Percentiles rank a stretch among this genome's conserved stretches.
These are phyloP conservation scores for Centrocercus urophasianus DNA, from an alignment of 2,113 vertebrate genomes.

Conservation along the genomic window DNA sequence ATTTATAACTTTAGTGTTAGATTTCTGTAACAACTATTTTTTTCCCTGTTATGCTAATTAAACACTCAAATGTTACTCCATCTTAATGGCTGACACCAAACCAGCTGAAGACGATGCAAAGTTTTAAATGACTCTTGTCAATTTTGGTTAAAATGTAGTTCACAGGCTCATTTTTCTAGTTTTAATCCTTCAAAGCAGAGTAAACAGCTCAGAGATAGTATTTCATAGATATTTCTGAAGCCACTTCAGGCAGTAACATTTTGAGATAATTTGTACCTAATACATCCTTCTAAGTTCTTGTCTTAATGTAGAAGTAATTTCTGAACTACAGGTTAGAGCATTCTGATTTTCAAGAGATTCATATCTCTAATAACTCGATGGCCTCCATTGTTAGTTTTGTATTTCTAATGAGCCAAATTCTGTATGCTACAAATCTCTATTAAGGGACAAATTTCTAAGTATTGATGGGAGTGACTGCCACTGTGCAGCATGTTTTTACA, in stretches of 20 bases:
- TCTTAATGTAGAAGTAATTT: neutral
- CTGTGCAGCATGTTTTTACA: neutral
- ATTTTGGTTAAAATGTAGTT: neutral
- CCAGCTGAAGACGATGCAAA: neutral
- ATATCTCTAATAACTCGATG: neutral
- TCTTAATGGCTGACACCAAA: neutral
- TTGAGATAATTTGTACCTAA: neutral
- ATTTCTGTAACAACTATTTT: neutral
- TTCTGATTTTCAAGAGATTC: neutral
- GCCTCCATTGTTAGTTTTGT: neutral
- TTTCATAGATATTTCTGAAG: neutral
- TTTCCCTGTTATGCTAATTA: neutral
- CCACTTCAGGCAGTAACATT: neutral
- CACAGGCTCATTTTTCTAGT: neutral
- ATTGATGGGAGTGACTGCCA: neutral
- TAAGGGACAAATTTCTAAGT: neutral
- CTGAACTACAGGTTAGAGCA: neutral
- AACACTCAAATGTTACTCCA: neutral
- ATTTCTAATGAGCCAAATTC: neutral
- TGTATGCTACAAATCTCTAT: neutral
- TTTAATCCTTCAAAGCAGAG: neutral
- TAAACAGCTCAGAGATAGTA: neutral
- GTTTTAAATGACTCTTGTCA: accelerated
- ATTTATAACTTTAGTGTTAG: neutral
- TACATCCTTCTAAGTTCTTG: neutral